Percentiles rank a stretch among this genome's conserved stretches.
Evolutionary conservation across 1,140 invertebrate genomes (phyloP).

Genomic region (Atta cephalotes): DNA sequence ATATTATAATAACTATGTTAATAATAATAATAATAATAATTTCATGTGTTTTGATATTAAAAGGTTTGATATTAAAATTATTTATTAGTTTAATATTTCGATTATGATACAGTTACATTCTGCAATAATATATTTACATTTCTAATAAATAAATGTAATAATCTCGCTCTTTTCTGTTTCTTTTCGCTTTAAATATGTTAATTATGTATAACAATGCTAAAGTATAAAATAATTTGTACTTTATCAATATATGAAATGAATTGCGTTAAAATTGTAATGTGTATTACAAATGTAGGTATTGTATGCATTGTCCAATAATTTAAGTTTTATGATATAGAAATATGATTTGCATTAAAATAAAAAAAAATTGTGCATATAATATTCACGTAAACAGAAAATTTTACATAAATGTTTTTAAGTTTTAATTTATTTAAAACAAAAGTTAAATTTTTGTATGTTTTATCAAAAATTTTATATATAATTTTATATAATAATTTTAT

Average conservation of each 20-base stretch:
- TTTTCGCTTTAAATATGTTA: constrained; percentile 1
- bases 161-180: not conserved
- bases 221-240: constrained; percentile 13
- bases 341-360: not conserved
- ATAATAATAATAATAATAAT: no score
- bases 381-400: not conserved
- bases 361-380: not conserved
- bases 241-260: not conserved
- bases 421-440: not conserved
- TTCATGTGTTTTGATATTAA: not conserved
- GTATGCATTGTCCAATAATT: not conserved
- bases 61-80: not conserved
- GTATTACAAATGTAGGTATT: not conserved
- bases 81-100: constrained; percentile 22
- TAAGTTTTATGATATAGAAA: not conserved
- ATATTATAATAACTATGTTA: no score
- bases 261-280: not conserved
- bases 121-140: constrained; percentile 23
- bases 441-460: not conserved
- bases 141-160: not conserved
- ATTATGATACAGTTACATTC: not conserved
- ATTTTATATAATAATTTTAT: no score
- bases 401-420: not conserved
- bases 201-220: not conserved
- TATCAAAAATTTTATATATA: not conserved